Evolutionary conservation across 2,797 vertebrate species (phyloP).

Genomic region (Setipinna tenuifilis): DNA sequence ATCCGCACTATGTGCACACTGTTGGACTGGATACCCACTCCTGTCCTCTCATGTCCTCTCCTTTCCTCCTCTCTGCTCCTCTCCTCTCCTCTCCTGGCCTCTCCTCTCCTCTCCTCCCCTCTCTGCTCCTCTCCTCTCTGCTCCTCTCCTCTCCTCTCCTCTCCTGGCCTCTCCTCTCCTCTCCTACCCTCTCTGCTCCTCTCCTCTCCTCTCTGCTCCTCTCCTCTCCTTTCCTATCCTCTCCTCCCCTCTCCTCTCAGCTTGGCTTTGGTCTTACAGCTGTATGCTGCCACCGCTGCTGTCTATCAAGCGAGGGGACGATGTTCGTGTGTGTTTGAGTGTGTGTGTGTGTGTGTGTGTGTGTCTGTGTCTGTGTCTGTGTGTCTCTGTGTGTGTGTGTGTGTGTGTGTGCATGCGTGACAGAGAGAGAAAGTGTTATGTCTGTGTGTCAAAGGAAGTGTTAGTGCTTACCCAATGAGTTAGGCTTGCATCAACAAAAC

Average conservation of each 20-base stretch:
- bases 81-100: too few species aligned
- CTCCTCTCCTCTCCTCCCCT: not conserved
- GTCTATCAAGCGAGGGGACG: not conserved
- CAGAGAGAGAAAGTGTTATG: not conserved
- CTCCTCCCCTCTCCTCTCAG: not conserved
- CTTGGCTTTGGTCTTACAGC: not conserved
- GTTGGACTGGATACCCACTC: conserved; percentile 3
- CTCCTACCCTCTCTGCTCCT: too few species aligned
- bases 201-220: too few species aligned
- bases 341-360: not conserved
- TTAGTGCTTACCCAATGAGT: conserved; percentile 37
- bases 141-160: too few species aligned
- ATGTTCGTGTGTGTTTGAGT: not conserved
- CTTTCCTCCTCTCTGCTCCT: too few species aligned
- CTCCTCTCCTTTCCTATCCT: too few species aligned
- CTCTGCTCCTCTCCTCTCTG: not conserved
- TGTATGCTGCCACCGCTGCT: not conserved
- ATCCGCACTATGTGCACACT: conserved; percentile 48
- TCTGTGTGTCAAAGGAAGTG: not conserved
- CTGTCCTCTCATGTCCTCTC: not conserved
- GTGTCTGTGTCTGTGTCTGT: not conserved
- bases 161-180: too few species aligned
- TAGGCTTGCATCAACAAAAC: conserved; percentile 31
- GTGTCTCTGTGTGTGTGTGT: not conserved
- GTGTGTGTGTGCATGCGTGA: not conserved